phyloP scores from a whole-genome alignment of 1,140 invertebrate species.

The Drosophila kohkoa region DNA sequence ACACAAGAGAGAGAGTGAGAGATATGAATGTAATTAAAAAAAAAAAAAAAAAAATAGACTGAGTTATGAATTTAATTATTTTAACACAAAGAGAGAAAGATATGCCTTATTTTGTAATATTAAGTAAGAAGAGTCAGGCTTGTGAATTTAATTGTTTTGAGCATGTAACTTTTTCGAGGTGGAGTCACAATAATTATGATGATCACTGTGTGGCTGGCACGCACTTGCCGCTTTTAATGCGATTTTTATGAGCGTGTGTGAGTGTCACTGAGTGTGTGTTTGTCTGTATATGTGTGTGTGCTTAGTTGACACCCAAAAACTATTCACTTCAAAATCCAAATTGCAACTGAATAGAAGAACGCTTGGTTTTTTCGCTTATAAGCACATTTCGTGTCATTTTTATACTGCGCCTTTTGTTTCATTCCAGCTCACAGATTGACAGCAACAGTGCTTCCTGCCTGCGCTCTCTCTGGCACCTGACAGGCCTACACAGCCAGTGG shows the following conservation, averaged over 20 bases:
- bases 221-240: conserved; percentile 39
- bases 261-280: not conserved
- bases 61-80: too few species aligned
- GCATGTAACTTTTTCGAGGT: not conserved
- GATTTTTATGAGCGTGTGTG: conserved; percentile 12
- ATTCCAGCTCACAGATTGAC: conserved; percentile 74
- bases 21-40: too few species aligned
- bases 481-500: conserved; percentile 17
- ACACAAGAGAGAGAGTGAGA: too few species aligned
- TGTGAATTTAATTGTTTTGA: conserved; percentile 3
- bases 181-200: conserved; percentile 14
- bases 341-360: conserved; percentile 69
- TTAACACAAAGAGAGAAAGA: too few species aligned
- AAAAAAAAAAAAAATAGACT: too few species aligned
- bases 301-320: conserved; percentile 49
- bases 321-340: conserved; percentile 78
- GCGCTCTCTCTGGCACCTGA: conserved; percentile 30
- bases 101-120: too few species aligned
- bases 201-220: conserved; percentile 29
- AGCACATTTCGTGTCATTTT: conserved; percentile 79
- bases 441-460: conserved; percentile 45
- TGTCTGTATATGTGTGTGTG: not conserved
- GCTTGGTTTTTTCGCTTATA: conserved; percentile 72
- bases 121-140: not conserved
- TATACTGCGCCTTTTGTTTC: conserved; percentile 20